Conservation (phyloP, 2,888 invertebrate genomes). For the Megastigmus dorsalis region DNA sequence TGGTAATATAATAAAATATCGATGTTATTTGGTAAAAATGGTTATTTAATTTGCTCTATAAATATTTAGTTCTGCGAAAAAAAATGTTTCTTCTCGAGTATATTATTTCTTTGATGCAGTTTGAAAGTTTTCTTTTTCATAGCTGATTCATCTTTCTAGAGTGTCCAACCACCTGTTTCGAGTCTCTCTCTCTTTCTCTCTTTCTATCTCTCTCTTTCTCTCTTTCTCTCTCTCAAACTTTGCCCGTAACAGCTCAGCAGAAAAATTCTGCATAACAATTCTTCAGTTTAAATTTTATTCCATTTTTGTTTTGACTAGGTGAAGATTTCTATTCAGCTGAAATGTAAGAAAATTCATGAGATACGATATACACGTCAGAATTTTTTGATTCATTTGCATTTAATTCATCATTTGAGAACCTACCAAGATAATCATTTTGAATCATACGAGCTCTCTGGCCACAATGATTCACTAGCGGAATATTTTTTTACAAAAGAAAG, state of each 20-base stretch:
- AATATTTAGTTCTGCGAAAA: neutral
- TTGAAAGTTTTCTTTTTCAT: neutral
- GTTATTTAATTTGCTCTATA: too few relatives aligned
- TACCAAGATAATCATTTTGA: constrained; percentile 38
- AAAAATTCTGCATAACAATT: constrained; percentile 45
- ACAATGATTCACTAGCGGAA: constrained; percentile 35
- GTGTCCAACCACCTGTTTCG: constrained; percentile 37
- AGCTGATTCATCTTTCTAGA: constrained; percentile 48
- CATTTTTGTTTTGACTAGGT: constrained; percentile 50
- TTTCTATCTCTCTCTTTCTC: too few relatives aligned
- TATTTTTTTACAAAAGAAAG: neutral
- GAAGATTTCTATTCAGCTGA: constrained; percentile 38
- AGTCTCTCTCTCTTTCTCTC: too few relatives aligned
- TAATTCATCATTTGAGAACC: constrained; percentile 46
- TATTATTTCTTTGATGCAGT: constrained; percentile 7
- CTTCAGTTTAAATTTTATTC: constrained; percentile 42
- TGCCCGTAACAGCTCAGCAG: constrained; percentile 33
- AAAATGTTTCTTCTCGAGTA: neutral
- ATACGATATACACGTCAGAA: constrained; percentile 36
- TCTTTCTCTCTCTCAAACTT: neutral
- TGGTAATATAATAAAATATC: too few relatives aligned
- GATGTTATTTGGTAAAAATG: too few relatives aligned
- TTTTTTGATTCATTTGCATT: constrained; percentile 50
- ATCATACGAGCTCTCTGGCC: constrained; percentile 19
- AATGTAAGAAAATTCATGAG: constrained; percentile 49